A percentile compares a stretch with the other conserved stretches of the same genome.
Evolutionary conservation across 1,140 invertebrate species (phyloP).

Genomic region (Hyles euphorbiae): DNA sequence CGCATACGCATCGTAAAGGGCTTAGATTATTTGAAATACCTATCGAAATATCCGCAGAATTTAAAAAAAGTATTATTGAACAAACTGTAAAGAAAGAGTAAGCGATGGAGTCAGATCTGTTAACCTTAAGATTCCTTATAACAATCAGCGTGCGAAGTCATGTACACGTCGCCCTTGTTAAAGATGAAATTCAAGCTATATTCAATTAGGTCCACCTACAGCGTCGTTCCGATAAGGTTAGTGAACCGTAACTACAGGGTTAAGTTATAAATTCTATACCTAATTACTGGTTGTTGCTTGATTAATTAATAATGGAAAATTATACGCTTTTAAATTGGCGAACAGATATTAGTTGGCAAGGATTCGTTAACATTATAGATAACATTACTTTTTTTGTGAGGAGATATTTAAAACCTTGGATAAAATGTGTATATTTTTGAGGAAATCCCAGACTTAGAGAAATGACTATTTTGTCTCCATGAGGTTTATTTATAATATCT

Average conservation of each 20-base stretch:
- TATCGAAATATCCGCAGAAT: neutral
- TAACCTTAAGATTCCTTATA: slow-evolving; percentile 59
- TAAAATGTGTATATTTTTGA: too few species aligned
- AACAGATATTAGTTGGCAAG: too few species aligned
- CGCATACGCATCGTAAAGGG: neutral
- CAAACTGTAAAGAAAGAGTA: slow-evolving; percentile 23
- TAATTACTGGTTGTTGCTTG: too few species aligned
- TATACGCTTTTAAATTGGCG: too few species aligned
- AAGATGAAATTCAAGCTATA: slow-evolving; percentile 56
- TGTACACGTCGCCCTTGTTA: slow-evolving; percentile 50
- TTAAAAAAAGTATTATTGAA: slow-evolving; percentile 19
- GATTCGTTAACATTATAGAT: too few species aligned
- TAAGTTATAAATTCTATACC: too few species aligned
- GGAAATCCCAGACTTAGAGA: too few species aligned
- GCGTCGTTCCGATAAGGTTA: slow-evolving; percentile 29
- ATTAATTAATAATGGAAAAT: too few species aligned
- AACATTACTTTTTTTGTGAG: too few species aligned
- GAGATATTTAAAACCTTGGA: too few species aligned
- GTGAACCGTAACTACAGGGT: neutral
- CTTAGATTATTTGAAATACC: neutral
- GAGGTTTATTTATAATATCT: too few species aligned
- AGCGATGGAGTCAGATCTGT: slow-evolving; percentile 53
- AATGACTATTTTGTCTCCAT: too few species aligned
- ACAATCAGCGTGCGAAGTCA: slow-evolving; percentile 71
- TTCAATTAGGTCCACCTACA: slow-evolving; percentile 52